Evolutionary conservation across 1,140 invertebrate genomes (phyloP).

Genomic region (Venturia canescens): DNA sequence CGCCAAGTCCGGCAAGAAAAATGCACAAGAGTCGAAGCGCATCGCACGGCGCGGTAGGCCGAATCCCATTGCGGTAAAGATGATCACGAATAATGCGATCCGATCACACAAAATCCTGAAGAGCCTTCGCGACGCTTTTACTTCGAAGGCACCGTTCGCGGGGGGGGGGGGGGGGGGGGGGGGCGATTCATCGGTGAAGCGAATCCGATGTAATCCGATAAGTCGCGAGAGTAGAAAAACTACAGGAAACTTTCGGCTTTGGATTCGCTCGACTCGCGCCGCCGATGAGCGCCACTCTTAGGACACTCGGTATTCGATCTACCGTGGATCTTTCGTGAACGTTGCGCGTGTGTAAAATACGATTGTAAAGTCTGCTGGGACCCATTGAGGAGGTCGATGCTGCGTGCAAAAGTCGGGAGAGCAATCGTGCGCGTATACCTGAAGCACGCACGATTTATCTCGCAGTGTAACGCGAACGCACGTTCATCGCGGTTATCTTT

Average conservation of each 20-base stretch:
- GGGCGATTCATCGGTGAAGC: too few relatives aligned
- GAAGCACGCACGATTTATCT: constrained; percentile 11
- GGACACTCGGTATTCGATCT: not conserved
- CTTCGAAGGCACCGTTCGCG: too few relatives aligned
- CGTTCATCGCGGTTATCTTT: not conserved
- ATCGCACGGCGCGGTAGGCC: not conserved
- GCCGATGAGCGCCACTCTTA: too few relatives aligned
- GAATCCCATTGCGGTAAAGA: not conserved
- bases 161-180: too few relatives aligned
- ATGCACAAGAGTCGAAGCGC: not conserved
- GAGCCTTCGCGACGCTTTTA: too few relatives aligned
- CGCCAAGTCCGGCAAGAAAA: not conserved
- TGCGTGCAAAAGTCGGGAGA: constrained; percentile 19
- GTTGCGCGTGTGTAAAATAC: not conserved
- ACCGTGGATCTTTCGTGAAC: not conserved
- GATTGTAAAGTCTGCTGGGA: constrained; percentile 16
- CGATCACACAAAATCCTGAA: too few relatives aligned
- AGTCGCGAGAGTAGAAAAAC: too few relatives aligned
- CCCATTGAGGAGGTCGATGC: constrained; percentile 18
- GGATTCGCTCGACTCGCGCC: too few relatives aligned
- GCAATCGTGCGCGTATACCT: not conserved
- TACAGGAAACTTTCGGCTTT: too few relatives aligned
- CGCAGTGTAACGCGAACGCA: not conserved
- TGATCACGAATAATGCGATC: too few relatives aligned
- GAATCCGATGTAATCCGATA: too few relatives aligned